phyloP scores from a whole-genome alignment of 2,113 vertebrate genomes.

The Uria lomvia region DNA sequence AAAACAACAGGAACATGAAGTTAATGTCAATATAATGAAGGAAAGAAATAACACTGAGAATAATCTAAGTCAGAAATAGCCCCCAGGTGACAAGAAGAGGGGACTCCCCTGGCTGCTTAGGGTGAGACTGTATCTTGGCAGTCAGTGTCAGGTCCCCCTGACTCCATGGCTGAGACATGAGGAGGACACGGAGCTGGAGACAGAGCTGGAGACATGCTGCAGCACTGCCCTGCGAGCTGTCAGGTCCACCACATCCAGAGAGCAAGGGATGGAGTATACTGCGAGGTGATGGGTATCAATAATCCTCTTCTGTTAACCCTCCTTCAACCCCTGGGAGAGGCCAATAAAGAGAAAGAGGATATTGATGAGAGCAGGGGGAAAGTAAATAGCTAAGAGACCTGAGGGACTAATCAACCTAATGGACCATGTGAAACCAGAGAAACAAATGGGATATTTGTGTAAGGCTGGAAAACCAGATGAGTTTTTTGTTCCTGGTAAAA shows the following conservation, averaged over 20 bases:
- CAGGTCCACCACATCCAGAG: neutral
- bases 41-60: neutral
- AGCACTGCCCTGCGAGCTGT: neutral
- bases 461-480: neutral
- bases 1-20: neutral
- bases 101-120: neutral
- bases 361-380: neutral
- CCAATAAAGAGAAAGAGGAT: neutral
- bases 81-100: neutral
- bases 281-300: neutral
- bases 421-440: neutral
- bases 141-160: neutral
- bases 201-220: neutral
- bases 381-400: neutral
- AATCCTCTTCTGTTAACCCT: neutral
- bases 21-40: neutral
- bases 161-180: accelerated
- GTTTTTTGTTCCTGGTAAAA: neutral
- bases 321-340: accelerated
- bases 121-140: neutral
- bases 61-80: neutral
- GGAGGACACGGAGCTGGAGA: neutral
- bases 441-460: neutral
- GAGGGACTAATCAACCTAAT: neutral
- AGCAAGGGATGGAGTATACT: neutral